Evolutionary conservation across 2,888 invertebrate species (phyloP), one percentile per base, ranked within the genome.

Genomic region (Lepas anatifera): DNA sequence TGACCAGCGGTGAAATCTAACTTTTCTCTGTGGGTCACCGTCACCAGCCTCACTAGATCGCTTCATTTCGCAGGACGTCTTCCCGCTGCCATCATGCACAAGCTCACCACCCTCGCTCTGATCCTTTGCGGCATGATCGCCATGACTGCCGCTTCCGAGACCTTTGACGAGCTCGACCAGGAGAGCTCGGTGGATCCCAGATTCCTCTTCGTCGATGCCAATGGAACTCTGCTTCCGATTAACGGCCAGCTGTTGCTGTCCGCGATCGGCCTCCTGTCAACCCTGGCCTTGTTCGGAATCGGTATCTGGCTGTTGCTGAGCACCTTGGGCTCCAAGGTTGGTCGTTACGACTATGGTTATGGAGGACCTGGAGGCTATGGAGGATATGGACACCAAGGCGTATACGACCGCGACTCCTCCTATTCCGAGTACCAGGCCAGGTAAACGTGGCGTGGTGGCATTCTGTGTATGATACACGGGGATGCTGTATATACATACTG

Each of bases 351-450:
- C 13, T 13, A 32, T 32, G 35, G n/a, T 4, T 22, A n/a, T 35
- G 63, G 63, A 22, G n/a, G n/a, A 10, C 35, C 35, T 1, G 37
- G 25, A 25, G 22, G 22, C 39, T 13, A 35, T 16, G 1, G 3
- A 35, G 37, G 25, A 1, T 50, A 50, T 25, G 25, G 50, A 8
- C 29, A 50, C 27, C 35, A 18, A 8, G 64, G 37, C n/a, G 37
- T 35, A 1, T 7, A 37, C 11, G 11, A 11, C 3, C 22, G n/a
- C n/a, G 63, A 37, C 64, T 35, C 37, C 39, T 64, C 64, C 25
- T 64, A 64, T 39, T n/a, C 64, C 25, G 39, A 39, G 6, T 64
- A 64, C 18, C 64, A 64, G 64, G 64, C 64, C 64, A 64, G 64
- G 64, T 64, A 64, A 50, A n/a, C n/a, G n/a, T n/a, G n/a, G n/a